Base-by-base conservation (phyloP, 2,797 vertebrate species). In the Rhinogobio ventralis region DNA sequence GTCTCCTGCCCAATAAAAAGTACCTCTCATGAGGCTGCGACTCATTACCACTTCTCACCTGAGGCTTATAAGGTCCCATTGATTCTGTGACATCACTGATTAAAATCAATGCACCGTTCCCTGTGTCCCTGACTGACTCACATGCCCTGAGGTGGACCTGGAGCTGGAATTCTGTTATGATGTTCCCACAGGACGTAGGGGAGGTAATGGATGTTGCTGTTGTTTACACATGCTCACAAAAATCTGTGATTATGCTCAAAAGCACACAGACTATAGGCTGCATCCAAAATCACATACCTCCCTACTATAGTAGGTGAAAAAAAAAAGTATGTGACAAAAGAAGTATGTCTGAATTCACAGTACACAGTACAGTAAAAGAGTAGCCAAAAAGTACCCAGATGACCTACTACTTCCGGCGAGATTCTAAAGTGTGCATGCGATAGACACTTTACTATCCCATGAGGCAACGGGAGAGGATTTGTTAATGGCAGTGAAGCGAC, bases 31-130 rank as follows among this genome's bases (percentile, higher is more conserved):
- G 92, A 88, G 94, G 89, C 87, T 57, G 67, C 81, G 85, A 90
- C 92, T 93, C 92, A 93, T 92, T 91, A 93, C 90, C 75, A 78
- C 84, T 57, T 88, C 87, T 92, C 90, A 92, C 91, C 91, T 90
- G 92, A 92, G 93, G 92, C 89, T 93, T 94, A 94, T 94, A 94
- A 93, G 92, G 88, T 90, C 87, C 81, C 90, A 95, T 94, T 93
- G 93, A 94, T 94, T 91, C 90, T 85, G 87, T 93, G 93, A 92
- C 93, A 94, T 90, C 85, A 68, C 92, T 93, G 92, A 94, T 94
- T 93, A 92, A 94, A 95, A 94, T 95, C 93, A 94, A 94, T 94
- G 77, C 78, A 51, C 77, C 53, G 68, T 81, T 85, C 79, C 51
- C 77, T 15, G 81, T 81, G 81, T 72, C 81, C 64, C 84, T 71